These are phyloP conservation scores for Drosophila villosipedis DNA, from an alignment of 2,888 invertebrate species.

Conservation along the genomic window DNA sequence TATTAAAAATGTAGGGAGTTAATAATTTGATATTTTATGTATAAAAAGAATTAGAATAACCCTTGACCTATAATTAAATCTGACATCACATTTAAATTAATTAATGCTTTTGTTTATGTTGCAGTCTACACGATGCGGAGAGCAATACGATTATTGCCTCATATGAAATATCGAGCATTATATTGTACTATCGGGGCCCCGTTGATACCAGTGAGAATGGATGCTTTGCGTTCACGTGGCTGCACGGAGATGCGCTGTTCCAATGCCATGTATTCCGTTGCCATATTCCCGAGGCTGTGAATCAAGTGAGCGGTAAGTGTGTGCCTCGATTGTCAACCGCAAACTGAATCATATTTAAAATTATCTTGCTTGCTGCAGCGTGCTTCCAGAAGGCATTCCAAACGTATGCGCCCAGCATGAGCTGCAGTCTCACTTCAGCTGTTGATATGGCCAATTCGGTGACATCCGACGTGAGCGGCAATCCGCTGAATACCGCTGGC, in stretches of 20 bases:
- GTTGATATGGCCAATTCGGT: constrained; percentile 86
- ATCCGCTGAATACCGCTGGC: constrained; percentile 87
- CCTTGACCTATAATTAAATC: neutral
- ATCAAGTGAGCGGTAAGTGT: constrained; percentile 89
- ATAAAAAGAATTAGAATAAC: neutral
- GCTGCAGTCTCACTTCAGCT: constrained; percentile 90
- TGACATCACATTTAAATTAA: neutral
- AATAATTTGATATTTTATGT: neutral
- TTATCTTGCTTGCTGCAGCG: constrained; percentile 74
- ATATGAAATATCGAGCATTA: constrained; percentile 96
- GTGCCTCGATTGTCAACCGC: neutral
- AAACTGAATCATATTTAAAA: constrained; percentile 7
- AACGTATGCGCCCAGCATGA: constrained; percentile 93
- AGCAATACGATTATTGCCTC: constrained; percentile 90
- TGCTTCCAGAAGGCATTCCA: constrained; percentile 98
- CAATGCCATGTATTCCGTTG: constrained; percentile 99
- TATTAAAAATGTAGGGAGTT: too few species aligned
- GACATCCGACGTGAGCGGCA: constrained; percentile 87
- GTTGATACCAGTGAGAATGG: constrained; percentile 92
- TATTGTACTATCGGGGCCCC: constrained; percentile 97
- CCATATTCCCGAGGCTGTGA: constrained; percentile 96
- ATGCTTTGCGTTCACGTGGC: constrained; percentile 99
- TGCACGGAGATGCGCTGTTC: constrained; percentile 96
- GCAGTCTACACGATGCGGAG: constrained; percentile 93
- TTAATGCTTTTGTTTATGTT: constrained; percentile 7